Percentiles rank a stretch among this genome's conserved stretches.
Conservation (phyloP, 2,888 invertebrate species). For the Loripinus fragilis region DNA sequence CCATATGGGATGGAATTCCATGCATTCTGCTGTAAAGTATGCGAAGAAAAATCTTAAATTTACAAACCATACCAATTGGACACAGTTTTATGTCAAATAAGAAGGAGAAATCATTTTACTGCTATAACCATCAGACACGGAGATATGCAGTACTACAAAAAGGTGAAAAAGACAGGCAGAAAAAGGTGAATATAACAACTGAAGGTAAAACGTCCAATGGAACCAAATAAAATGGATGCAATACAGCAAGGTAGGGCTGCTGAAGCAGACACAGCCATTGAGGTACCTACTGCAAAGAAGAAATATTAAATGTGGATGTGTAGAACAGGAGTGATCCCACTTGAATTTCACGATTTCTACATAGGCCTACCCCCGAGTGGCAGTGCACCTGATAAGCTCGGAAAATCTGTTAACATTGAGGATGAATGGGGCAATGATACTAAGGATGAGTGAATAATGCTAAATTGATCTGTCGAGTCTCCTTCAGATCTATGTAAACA, state of each 20-base stretch:
- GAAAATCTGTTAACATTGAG: not conserved
- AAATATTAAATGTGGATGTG: conserved; percentile 13
- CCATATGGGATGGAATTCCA: conserved; percentile 51
- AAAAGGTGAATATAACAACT: conserved; percentile 6
- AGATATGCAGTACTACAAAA: conserved; percentile 26
- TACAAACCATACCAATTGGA: conserved; percentile 43
- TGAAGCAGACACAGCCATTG: not conserved
- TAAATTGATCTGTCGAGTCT: conserved; percentile 6
- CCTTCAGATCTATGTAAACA: not conserved
- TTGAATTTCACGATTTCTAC: conserved; percentile 18
- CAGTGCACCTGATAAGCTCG: not conserved
- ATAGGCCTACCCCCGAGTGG: not conserved
- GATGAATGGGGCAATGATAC: conserved; percentile 10
- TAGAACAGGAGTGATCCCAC: conserved; percentile 17
- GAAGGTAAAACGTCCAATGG: conserved; percentile 22
- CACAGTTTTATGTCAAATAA: conserved; percentile 30
- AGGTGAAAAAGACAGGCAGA: not conserved
- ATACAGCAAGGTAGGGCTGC: not conserved
- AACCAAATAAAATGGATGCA: conserved; percentile 28
- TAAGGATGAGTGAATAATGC: not conserved
- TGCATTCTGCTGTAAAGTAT: conserved; percentile 43
- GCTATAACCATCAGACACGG: conserved; percentile 28
- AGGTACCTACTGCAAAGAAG: conserved; percentile 17
- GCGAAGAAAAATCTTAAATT: conserved; percentile 43
- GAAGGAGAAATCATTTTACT: conserved; percentile 36